Evolutionary conservation across 2,113 vertebrate genomes (phyloP), one percentile per base, ranked within the genome.

Genomic region (Cervus canadensis): DNA sequence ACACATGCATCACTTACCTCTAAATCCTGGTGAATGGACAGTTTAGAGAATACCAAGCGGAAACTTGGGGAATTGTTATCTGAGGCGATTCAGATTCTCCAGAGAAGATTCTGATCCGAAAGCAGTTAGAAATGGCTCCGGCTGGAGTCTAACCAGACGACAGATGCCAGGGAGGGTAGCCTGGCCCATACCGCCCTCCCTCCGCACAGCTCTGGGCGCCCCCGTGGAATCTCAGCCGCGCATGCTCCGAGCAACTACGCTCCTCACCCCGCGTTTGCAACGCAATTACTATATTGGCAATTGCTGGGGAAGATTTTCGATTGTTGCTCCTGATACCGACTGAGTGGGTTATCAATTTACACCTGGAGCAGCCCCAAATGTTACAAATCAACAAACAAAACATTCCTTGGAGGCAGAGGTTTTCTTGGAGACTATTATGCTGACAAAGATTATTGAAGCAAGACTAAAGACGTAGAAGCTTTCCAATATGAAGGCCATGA

Each of bases 381-480:
- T 99, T 99, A 99, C 98, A 99, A 99, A 98, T 98, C 99, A 97
- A 99, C 99, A 97, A 99, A 99, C 85, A 99, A 97, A 93, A 99
- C 99, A 0, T 99, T 99, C 95, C 98, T 99, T 95, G 99, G 99
- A 95, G 99, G 99, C 98, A 99, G 98, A 78, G 99, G 99, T 97
- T 99, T 99, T 98, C 99, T 99, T 97, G 99, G 99, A 0, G 99
- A 99, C 96, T 99, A 99, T 96, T 98, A 99, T 99, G 8, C 99
- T 99, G 84, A 99, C 99, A 81, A 99, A 99, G 98, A 99, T 99
- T 86, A 99, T 99, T 95, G 99, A 99, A 97, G 99, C 99, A 81
- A 99, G 99, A 97, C 98, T 99, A 98, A 99, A 99, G 99, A 99
- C 99, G 99, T 99, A 99, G 98, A 99, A 99, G 98, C 99, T 99